These are phyloP conservation scores for Yasuhikotakia modesta DNA, from an alignment of 2,797 vertebrate species.

Conservation along the genomic window DNA sequence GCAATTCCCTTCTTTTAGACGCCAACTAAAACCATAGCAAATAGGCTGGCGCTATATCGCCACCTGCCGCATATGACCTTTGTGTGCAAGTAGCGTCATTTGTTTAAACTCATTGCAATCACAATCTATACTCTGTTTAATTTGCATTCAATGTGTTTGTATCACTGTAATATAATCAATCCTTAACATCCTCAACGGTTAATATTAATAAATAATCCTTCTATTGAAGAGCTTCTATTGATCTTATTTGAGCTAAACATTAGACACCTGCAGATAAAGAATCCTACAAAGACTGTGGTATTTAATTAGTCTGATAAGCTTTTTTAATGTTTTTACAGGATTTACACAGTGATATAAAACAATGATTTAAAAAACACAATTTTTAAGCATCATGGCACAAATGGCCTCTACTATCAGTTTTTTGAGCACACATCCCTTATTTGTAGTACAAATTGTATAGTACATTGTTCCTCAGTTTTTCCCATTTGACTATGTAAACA, in stretches of 20 bases:
- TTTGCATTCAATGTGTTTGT: too few species aligned
- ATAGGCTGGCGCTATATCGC: neutral
- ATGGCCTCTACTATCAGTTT: neutral
- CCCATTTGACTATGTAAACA: neutral
- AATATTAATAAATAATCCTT: too few species aligned
- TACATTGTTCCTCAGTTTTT: neutral
- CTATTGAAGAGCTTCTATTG: too few species aligned
- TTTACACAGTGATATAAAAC: neutral
- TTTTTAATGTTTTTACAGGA: neutral
- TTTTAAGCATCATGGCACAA: neutral
- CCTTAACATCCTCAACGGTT: too few species aligned
- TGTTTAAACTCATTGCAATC: neutral
- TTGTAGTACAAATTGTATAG: neutral
- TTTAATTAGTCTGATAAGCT: neutral
- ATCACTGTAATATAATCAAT: too few species aligned
- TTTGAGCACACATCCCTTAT: neutral
- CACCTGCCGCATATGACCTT: neutral
- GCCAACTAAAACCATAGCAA: neutral
- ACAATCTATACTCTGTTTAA: too few species aligned
- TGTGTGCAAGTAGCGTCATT: neutral
- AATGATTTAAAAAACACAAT: neutral
- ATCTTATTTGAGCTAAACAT: neutral
- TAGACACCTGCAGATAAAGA: neutral
- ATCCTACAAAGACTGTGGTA: neutral
- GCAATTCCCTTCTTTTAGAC: slow-evolving; percentile 19